Evolutionary conservation across 37 sponge, comb jelly and placozoan genomes (phyloP), one percentile per base, ranked within the genome.

Genomic region (Crambe crambe): DNA sequence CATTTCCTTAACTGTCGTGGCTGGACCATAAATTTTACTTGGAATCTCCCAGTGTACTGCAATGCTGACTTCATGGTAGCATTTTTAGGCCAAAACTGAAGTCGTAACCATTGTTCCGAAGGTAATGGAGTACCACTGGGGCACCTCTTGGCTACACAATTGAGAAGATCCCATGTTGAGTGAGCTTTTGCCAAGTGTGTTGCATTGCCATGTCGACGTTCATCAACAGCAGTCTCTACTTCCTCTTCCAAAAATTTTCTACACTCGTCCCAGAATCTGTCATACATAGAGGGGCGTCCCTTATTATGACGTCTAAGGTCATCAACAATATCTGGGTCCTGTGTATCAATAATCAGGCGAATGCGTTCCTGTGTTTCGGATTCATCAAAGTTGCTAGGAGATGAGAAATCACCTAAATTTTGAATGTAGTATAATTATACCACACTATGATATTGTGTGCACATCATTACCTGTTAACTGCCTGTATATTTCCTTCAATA

Each of bases 31-130:
- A 68, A 75, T 21, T 71, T 70, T 10, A 76, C 77, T 17, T 76
- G 31, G 35, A 76, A 54, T 51, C 37, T 51, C 20, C 85, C 82
- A 25, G 82, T 81, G 71, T 75, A 76, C 29, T 76, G 85, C n/a
- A n/a, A n/a, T n/a, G n/a, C n/a, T n/a, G n/a, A n/a, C n/a, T n/a
- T n/a, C 2, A 42, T 4, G 36, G 43, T 69, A 3, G 77, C 68
- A 22, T 76, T 76, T 56, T 75, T 84, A 1, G 85, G 85, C 77
- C 77, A 75, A 56, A 84, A 84, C 34, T 84, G 85, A 5, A 84
- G 71, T 37, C 76, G 2, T 25, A 70, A 22, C 85, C 78, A 84
- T 58, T 84, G 37, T 21, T 67, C 34, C 37, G 67, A 56, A 39
- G 69, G 76, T 15, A 65, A 3, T 37, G 69, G 58, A 0, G 70